These are phyloP conservation scores for Montipora capitata DNA, from an alignment of 92 coral and sea anemone genomes.

Conservation along the genomic window DNA sequence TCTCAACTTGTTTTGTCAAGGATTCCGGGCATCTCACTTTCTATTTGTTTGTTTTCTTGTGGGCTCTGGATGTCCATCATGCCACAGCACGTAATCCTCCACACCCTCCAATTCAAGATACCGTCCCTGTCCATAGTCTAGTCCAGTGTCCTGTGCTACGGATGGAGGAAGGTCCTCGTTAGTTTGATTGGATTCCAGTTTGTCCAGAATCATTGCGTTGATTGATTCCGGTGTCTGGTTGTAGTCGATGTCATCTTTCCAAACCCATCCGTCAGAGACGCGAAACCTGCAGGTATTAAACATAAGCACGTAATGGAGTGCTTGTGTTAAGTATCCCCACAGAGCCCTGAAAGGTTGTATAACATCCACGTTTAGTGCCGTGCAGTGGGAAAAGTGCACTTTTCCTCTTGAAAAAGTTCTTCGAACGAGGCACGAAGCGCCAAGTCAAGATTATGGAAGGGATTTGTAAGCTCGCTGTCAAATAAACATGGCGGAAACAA, in stretches of 20 bases:
- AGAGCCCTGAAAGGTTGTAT: too few relatives aligned
- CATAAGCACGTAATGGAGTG: background rate
- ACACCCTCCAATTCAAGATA: slow-evolving; percentile 88
- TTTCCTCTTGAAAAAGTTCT: too few relatives aligned
- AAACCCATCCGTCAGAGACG: slow-evolving; percentile 84
- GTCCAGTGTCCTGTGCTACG: slow-evolving; percentile 54
- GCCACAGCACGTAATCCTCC: slow-evolving; percentile 93
- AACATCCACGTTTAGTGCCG: too few relatives aligned
- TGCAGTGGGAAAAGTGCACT: too few relatives aligned
- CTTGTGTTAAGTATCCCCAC: too few relatives aligned
- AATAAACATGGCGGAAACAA: too few relatives aligned
- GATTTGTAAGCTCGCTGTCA: too few relatives aligned
- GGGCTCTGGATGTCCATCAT: slow-evolving; percentile 79
- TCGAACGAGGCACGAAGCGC: too few relatives aligned
- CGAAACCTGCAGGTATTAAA: slow-evolving; percentile 62
- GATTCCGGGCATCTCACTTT: slow-evolving; percentile 25
- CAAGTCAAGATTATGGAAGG: too few relatives aligned
- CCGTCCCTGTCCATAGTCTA: slow-evolving; percentile 86
- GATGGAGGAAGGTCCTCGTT: slow-evolving; percentile 40
- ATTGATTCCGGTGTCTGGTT: slow-evolving; percentile 22
- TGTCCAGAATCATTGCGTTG: slow-evolving; percentile 3
- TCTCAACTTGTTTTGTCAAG: background rate
- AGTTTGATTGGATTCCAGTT: slow-evolving; percentile 25
- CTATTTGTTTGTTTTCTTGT: slow-evolving; percentile 45
- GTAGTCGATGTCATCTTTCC: slow-evolving; percentile 85